Conservation (phyloP, 2,888 invertebrate genomes). For the Thymelicus acteon region DNA sequence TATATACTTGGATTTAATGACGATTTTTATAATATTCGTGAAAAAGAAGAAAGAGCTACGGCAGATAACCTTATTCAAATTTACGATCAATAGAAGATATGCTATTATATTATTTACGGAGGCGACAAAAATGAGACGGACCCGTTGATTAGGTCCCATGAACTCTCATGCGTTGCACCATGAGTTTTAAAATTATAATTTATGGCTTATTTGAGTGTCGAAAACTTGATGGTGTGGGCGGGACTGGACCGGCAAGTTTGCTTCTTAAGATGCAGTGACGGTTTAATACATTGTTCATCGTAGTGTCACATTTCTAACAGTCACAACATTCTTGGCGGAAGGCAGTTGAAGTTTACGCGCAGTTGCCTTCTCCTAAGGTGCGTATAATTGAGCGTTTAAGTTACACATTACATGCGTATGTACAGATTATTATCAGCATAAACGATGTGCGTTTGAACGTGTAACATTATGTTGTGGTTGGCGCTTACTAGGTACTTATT, state of each 20-base stretch:
- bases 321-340: conserved; percentile 5
- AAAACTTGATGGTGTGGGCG: conserved; percentile 77
- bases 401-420: conserved; percentile 37
- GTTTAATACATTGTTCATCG: conserved; percentile 42
- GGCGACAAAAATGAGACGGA: conserved; percentile 46
- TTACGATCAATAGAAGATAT: conserved; percentile 15
- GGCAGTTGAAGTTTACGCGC: conserved; percentile 2
- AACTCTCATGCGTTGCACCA: conserved; percentile 55
- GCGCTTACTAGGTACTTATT: background rate
- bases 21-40: conserved; percentile 16
- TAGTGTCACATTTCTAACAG: conserved; percentile 32
- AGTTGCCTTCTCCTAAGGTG: conserved; percentile 14
- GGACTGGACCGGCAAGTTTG: conserved; percentile 52
- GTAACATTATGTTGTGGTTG: conserved; percentile 36
- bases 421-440: conserved; percentile 44
- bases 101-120: conserved; percentile 40
- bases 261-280: conserved; percentile 46
- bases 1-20: conserved; percentile 45
- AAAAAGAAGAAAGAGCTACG: too few species aligned
- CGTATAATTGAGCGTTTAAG: conserved; percentile 31
- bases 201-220: conserved; percentile 79
- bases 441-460: conserved; percentile 47
- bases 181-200: conserved; percentile 80
- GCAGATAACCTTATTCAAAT: background rate
- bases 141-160: conserved; percentile 56